Conservation (phyloP, 2,113 vertebrate species). For the Mobula birostris region DNA sequence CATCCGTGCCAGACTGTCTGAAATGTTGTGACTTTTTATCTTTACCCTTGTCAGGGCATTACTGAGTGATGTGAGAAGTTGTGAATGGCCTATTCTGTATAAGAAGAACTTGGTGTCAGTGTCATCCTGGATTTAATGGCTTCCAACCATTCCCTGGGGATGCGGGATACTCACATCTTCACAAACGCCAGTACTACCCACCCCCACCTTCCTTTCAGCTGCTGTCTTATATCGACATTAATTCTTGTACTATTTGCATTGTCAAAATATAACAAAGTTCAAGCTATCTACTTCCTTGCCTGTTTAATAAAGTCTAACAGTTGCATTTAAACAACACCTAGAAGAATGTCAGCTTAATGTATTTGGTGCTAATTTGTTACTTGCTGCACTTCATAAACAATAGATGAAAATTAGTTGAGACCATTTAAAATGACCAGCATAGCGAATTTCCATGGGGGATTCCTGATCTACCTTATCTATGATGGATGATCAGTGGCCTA, state of each 20-base stretch:
- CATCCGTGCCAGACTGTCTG: constrained; percentile 48
- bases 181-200: background rate
- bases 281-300: no score
- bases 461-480: no score
- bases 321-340: no score
- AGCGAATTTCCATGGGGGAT: no score
- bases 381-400: no score
- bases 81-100: constrained; percentile 55
- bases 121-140: constrained; percentile 53
- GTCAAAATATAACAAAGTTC: background rate
- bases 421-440: no score
- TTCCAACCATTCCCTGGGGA: constrained; percentile 43
- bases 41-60: constrained; percentile 53
- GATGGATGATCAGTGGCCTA: no score
- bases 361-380: no score
- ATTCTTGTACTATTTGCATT: background rate
- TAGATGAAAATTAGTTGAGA: no score
- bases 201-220: background rate
- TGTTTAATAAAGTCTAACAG: no score
- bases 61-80: constrained; percentile 52
- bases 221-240: background rate
- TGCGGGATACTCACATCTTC: constrained; percentile 16
- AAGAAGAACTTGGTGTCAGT: constrained; percentile 52
- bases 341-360: no score
- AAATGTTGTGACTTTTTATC: constrained; percentile 51